Evolutionary conservation across 2,888 invertebrate species (phyloP), one percentile per base, ranked within the genome.

Genomic region (Drosophila meridionalis): DNA sequence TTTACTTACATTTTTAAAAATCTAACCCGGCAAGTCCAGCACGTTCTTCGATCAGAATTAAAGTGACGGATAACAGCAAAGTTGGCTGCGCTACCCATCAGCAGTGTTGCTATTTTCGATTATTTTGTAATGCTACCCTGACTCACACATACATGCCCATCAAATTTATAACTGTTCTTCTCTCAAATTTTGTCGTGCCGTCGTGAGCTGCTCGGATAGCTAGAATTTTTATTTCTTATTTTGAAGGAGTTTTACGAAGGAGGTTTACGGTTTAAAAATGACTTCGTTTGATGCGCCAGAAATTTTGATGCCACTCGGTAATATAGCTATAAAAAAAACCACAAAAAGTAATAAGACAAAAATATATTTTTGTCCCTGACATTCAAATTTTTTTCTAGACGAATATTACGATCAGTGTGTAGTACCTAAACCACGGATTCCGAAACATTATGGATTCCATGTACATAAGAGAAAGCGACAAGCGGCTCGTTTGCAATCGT

Each of bases 1-100:
- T 48, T 47, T n/a, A 76, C 80, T 79, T 73, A 84, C 87, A 89
- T 87, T 34, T 68, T 68, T 20, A 0, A 0, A 11, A 0, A 2
- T 3, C 0, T 0, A 11, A 7, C 0, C 1, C 0, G 0, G 4
- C 6, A 32, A 14, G 26, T 61, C 32, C 1, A 1, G 4, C 80
- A 43, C 36, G 63, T 14, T 52, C 28, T 5, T 0, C 47, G 12
- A 9, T 5, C 30, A 59, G 14, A 67, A 64, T 4, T 3, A 55
- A 79, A 79, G 48, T 76, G 58, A 45, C 48, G 80, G 80, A 79
- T 64, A 0, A 3, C 0, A 47, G 43, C 20, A 14, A 79, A 61
- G 73, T 77, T 63, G 50, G 77, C 62, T 73, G 80, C 68, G 48
- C 1, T 69, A 5, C 11, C 20, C 0, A 4, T 4, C 11, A 0